Evolutionary conservation across 2,888 invertebrate species (phyloP).

Genomic region (Troides helena): DNA sequence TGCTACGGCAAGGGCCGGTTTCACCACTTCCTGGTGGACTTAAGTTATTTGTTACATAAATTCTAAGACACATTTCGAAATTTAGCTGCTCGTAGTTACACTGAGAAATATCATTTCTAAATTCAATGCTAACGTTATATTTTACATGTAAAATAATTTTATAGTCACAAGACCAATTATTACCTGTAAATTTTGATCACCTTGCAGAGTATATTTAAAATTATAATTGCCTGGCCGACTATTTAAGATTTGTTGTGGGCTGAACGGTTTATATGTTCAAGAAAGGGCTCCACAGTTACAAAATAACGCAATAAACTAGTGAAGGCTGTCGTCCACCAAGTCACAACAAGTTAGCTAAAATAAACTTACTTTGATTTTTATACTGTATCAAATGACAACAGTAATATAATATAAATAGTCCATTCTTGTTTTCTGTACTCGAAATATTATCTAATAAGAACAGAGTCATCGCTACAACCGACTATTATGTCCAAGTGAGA

Average conservation of each 20-base stretch:
- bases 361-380: background rate
- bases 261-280: background rate
- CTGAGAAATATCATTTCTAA: constrained; percentile 11
- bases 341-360: background rate
- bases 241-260: background rate
- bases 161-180: background rate
- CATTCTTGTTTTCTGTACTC: too few relatives aligned
- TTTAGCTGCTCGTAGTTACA: constrained; percentile 1
- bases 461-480: too few relatives aligned
- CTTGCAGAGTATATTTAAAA: background rate
- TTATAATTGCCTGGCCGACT: background rate
- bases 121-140: constrained; percentile 1
- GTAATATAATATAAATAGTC: too few relatives aligned
- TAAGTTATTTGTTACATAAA: constrained; percentile 30
- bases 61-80: constrained; percentile 27
- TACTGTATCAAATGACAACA: too few relatives aligned
- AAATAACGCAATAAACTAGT: background rate
- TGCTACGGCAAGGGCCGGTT: constrained; percentile 34
- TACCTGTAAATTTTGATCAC: background rate
- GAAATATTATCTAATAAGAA: too few relatives aligned
- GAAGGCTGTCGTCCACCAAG: background rate
- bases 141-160: constrained; percentile 1
- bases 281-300: background rate
- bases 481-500: too few relatives aligned
- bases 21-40: constrained; percentile 28